These are phyloP conservation scores for Raphicerus campestris DNA, from an alignment of 2,113 vertebrate species.

Conservation along the genomic window DNA sequence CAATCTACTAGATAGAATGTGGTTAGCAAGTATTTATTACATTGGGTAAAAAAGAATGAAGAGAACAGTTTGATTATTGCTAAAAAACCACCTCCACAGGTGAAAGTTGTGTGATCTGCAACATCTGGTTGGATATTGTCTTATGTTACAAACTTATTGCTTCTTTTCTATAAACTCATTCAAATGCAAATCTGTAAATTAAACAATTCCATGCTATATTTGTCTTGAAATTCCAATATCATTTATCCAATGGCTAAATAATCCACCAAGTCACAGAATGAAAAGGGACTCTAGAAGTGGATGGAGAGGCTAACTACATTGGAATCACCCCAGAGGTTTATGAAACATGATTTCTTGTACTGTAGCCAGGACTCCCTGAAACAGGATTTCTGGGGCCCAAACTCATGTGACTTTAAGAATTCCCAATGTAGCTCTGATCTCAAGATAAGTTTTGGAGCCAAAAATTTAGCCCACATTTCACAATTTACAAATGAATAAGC, in stretches of 20 bases:
- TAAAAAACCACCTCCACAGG: not conserved
- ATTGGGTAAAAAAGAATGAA: not conserved
- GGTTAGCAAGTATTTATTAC: not conserved
- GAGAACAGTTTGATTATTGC: not conserved
- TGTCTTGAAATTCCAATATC: not conserved
- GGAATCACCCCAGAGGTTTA: fast-evolving
- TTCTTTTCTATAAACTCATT: not conserved
- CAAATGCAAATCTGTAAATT: not conserved
- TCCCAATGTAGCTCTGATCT: not conserved
- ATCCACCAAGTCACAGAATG: not conserved
- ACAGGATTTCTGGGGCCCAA: not conserved
- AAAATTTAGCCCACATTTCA: not conserved
- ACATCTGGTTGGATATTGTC: not conserved
- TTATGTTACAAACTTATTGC: no score
- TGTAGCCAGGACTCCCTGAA: not conserved
- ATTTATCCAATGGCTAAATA: not conserved
- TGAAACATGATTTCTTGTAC: not conserved
- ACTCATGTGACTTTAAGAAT: not conserved
- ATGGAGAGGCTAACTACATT: fast-evolving
- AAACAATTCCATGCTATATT: fast-evolving
- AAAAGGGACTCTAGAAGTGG: not conserved
- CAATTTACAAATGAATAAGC: not conserved
- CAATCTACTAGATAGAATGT: not conserved
- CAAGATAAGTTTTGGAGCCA: not conserved
- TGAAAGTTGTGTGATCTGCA: not conserved